Evolutionary conservation across 2,888 invertebrate species (phyloP).

Genomic region (Sesia bembeciformis): DNA sequence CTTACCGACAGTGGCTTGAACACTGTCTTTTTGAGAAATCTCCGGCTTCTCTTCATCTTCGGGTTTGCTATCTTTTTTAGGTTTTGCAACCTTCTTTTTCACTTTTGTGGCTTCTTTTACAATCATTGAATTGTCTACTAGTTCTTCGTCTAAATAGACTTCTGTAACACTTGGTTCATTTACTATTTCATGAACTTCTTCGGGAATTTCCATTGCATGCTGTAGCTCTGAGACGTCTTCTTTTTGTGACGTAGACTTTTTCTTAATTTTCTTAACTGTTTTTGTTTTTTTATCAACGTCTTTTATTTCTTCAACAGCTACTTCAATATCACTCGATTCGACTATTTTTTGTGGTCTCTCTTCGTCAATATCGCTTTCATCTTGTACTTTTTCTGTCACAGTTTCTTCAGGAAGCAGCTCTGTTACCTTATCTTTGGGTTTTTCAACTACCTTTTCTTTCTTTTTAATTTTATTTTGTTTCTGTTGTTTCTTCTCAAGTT

Average conservation of each 20-base stretch:
- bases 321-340: background rate
- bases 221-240: background rate
- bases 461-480: conserved; percentile 22
- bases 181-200: background rate
- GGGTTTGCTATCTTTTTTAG: conserved; percentile 1
- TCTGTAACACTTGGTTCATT: background rate
- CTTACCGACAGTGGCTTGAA: conserved; percentile 19
- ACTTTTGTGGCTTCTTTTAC: too few relatives aligned
- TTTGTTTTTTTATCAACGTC: background rate
- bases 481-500: too few relatives aligned
- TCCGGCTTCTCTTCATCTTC: conserved; percentile 1
- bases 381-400: background rate
- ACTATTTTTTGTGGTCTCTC: background rate
- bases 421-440: background rate
- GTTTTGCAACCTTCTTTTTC: background rate
- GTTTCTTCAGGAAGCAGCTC: background rate
- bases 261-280: background rate
- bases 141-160: background rate
- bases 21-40: conserved; percentile 1
- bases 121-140: too few relatives aligned
- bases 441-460: conserved; percentile 7
- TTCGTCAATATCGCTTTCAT: background rate
- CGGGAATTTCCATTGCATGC: background rate
- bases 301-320: background rate
- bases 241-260: background rate